phyloP scores from a whole-genome alignment of 2,797 vertebrate genomes.

The Stomatorhinus walkeri region DNA sequence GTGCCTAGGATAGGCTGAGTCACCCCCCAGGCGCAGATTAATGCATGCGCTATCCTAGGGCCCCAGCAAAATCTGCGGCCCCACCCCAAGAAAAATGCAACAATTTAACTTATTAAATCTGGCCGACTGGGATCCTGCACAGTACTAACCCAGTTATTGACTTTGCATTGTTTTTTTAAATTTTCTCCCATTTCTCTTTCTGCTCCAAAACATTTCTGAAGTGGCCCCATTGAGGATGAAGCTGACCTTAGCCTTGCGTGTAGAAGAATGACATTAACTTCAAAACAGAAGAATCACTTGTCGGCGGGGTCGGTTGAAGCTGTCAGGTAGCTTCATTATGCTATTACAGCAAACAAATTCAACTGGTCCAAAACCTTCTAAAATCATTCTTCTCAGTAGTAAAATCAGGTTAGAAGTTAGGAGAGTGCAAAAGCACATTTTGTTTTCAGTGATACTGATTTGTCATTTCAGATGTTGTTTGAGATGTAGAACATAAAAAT shows the following conservation, averaged over 20 bases:
- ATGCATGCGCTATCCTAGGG: not conserved
- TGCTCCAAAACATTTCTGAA: not conserved
- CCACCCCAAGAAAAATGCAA: not conserved
- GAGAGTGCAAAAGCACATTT: constrained; percentile 21
- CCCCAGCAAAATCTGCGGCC: not conserved
- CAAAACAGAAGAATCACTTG: not conserved
- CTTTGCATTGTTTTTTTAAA: not conserved
- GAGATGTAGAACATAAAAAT: not conserved
- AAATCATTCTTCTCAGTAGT: constrained; percentile 8
- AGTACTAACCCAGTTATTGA: not conserved
- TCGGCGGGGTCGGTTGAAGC: not conserved
- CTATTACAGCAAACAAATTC: constrained; percentile 16
- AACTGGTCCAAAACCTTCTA: not conserved
- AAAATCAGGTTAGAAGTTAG: constrained; percentile 31
- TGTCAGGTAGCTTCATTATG: not conserved
- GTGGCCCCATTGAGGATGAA: not conserved
- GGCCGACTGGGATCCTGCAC: not conserved
- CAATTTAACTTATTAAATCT: not conserved
- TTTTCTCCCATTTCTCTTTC: not conserved
- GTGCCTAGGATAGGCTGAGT: not conserved
- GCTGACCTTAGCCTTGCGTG: not conserved
- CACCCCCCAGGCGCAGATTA: not conserved
- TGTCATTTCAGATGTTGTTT: not conserved
- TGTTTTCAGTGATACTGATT: not conserved
- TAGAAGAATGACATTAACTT: not conserved